A percentile compares a stretch with the other conserved stretches of the same genome.
Evolutionary conservation across 2,113 vertebrate genomes (phyloP).

Genomic region (Polypterus senegalus): DNA sequence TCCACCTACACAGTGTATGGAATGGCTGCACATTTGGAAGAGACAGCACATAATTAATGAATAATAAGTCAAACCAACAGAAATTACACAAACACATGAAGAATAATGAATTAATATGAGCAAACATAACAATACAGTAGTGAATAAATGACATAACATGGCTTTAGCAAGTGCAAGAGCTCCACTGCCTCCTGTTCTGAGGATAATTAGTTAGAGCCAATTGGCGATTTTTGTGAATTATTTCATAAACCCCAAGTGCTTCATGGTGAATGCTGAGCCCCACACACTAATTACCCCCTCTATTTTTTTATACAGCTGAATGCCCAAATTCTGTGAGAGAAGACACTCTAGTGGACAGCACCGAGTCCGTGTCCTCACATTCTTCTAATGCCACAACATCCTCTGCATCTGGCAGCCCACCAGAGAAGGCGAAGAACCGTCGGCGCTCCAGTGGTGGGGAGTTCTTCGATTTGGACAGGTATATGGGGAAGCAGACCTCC

Average conservation of each 20-base stretch:
- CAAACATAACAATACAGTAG: slow-evolving; percentile 11
- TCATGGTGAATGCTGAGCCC: too few species aligned
- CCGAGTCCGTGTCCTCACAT: slow-evolving; percentile 80
- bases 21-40: too few species aligned
- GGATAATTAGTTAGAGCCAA: too few species aligned
- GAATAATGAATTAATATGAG: slow-evolving; percentile 9
- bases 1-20: too few species aligned
- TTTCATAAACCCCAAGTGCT: too few species aligned
- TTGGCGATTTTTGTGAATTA: too few species aligned
- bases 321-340: slow-evolving; percentile 47
- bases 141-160: slow-evolving; percentile 29
- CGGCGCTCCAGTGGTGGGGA: slow-evolving; percentile 35
- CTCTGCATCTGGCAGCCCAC: slow-evolving; percentile 44
- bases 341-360: slow-evolving; percentile 68
- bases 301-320: slow-evolving; percentile 39
- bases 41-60: too few species aligned
- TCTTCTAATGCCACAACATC: slow-evolving; percentile 54
- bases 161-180: slow-evolving; percentile 14
- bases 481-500: slow-evolving; percentile 13
- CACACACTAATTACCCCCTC: not conserved
- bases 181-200: too few species aligned
- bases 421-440: slow-evolving; percentile 49
- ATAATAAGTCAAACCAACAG: not conserved
- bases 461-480: slow-evolving; percentile 46
- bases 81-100: not conserved